phyloP scores from a whole-genome alignment of 2,113 vertebrate species.

The Menidia beryllina region DNA sequence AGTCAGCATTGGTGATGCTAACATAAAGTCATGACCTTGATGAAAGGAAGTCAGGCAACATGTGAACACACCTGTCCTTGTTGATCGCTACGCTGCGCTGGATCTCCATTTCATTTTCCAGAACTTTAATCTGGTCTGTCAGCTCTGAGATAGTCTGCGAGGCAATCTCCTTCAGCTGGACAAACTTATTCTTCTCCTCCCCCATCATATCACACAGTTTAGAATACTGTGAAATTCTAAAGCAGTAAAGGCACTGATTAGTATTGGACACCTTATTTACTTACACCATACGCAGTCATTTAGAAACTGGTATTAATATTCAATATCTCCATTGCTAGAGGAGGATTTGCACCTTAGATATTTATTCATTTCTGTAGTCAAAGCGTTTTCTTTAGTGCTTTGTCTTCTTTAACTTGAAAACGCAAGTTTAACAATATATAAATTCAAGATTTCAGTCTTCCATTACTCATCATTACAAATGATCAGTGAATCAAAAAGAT shows the following conservation, averaged over 20 bases:
- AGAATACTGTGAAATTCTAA: slow-evolving; percentile 84
- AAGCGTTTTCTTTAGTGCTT: not conserved
- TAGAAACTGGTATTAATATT: too few relatives aligned
- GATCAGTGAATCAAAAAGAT: not conserved
- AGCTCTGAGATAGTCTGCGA: slow-evolving; percentile 85
- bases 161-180: slow-evolving; percentile 83
- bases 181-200: slow-evolving; percentile 88
- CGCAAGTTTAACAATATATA: not conserved
- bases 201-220: slow-evolving; percentile 81
- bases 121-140: slow-evolving; percentile 80
- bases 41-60: not conserved
- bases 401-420: not conserved
- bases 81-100: slow-evolving; percentile 78
- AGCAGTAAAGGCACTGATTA: slow-evolving; percentile 18
- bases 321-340: too few relatives aligned
- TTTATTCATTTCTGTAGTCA: not conserved
- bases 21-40: not conserved
- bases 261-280: not conserved
- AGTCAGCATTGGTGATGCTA: not conserved
- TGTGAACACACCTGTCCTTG: slow-evolving; percentile 86
- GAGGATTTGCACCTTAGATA: too few relatives aligned
- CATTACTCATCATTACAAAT: too few relatives aligned
- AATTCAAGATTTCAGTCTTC: too few relatives aligned
- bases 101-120: slow-evolving; percentile 87
- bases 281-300: too few relatives aligned